Conservation (phyloP, 2,113 vertebrate species). For the Chauna torquata region DNA sequence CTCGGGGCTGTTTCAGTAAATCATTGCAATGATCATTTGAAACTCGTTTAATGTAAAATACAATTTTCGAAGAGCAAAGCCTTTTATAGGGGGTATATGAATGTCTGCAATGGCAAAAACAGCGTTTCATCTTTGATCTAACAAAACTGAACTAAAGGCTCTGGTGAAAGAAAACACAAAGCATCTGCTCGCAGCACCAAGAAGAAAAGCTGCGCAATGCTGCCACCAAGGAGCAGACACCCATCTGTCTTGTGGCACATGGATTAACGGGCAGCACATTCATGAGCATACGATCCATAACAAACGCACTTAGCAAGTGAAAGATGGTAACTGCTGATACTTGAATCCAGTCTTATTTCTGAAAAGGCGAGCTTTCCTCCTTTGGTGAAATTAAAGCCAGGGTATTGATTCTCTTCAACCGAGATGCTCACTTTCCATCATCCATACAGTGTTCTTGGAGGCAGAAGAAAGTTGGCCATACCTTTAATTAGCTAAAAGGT, state of each 20-base stretch:
- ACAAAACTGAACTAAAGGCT: not conserved
- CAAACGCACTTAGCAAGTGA: not conserved
- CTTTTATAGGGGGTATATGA: not conserved
- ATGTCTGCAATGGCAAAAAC: not conserved
- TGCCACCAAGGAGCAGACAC: not conserved
- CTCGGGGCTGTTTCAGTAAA: not conserved
- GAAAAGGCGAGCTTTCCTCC: not conserved
- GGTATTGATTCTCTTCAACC: not conserved
- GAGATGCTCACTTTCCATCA: not conserved
- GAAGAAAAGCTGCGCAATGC: not conserved
- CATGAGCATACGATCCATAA: not conserved
- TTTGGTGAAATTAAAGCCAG: slow-evolving; percentile 12
- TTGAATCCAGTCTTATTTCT: not conserved
- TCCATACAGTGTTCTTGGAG: not conserved
- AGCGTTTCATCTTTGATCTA: not conserved
- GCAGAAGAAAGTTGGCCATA: not conserved
- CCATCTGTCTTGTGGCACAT: not conserved
- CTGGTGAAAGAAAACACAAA: not conserved
- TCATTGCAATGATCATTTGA: not conserved
- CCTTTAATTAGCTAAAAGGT: slow-evolving; percentile 1
- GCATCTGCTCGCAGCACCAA: not conserved
- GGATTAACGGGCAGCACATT: not conserved
- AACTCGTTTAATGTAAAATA: not conserved
- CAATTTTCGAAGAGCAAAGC: not conserved
- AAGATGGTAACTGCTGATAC: not conserved